Conservation (phyloP, 53 echinoderm and acorn worm species). For the Actinopyga echinites region DNA sequence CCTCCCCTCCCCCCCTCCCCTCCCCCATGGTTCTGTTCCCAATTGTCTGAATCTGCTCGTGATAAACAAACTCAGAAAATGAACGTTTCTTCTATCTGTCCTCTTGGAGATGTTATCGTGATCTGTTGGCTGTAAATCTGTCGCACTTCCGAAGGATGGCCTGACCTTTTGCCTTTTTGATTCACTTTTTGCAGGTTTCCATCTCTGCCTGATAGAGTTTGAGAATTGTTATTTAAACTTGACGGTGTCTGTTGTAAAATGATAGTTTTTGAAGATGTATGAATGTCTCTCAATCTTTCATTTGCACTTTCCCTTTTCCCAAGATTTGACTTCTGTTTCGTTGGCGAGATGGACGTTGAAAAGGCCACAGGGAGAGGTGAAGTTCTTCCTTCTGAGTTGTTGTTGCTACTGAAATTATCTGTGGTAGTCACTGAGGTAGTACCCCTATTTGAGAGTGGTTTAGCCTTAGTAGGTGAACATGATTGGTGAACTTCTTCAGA, state of each 20-base stretch:
- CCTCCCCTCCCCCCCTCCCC: background rate
- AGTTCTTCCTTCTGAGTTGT: background rate
- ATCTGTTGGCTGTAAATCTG: slow-evolving; percentile 15
- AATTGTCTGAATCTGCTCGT: background rate
- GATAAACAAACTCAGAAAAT: background rate
- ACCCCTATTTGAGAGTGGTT: background rate
- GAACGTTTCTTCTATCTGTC: slow-evolving; percentile 33
- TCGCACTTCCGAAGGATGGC: background rate
- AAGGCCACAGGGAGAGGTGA: background rate
- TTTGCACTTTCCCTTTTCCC: slow-evolving; percentile 2
- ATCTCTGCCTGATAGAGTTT: background rate
- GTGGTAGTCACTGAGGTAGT: background rate
- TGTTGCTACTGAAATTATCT: background rate
- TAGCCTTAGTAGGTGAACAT: background rate
- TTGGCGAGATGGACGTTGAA: background rate
- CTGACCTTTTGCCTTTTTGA: background rate
- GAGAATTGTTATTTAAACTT: background rate
- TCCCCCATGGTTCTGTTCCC: background rate
- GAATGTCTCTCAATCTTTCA: background rate
- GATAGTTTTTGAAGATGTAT: background rate
- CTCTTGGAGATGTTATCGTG: slow-evolving; percentile 25
- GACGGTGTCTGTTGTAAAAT: background rate
- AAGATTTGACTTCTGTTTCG: background rate
- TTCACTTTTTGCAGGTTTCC: background rate
- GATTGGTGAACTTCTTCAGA: background rate